These are phyloP conservation scores for Myodes glareolus DNA, from an alignment of 2,113 vertebrate species.

Conservation along the genomic window DNA sequence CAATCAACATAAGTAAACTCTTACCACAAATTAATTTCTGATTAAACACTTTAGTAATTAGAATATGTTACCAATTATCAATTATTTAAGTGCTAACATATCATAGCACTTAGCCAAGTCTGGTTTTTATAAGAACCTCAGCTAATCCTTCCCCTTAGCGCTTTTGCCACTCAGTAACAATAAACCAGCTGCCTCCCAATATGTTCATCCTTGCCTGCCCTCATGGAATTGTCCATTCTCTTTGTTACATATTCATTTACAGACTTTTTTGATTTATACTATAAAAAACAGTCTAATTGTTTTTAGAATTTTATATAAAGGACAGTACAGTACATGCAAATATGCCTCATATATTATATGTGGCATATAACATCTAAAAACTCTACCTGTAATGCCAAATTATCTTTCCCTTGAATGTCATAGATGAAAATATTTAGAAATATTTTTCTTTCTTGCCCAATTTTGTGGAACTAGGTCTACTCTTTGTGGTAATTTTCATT, in stretches of 20 bases:
- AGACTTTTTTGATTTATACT: background rate
- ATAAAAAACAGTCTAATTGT: background rate
- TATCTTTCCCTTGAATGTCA: background rate
- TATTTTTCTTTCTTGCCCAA: background rate
- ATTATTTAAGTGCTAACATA: background rate
- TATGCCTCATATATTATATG: background rate
- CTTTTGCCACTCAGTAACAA: background rate
- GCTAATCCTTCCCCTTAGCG: no score
- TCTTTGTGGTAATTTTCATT: background rate
- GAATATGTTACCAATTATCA: background rate
- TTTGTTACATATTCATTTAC: background rate
- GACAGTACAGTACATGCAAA: background rate
- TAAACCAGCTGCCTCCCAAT: background rate
- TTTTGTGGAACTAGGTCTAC: background rate
- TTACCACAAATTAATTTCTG: background rate
- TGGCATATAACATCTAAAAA: background rate
- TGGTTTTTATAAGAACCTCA: background rate
- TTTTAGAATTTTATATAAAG: background rate
- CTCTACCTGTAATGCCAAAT: background rate
- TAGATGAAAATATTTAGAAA: background rate
- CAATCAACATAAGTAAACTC: background rate
- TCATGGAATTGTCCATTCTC: background rate
- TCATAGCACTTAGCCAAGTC: background rate
- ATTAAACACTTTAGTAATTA: constrained; percentile 3
- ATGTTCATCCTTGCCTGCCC: background rate